Evolutionary conservation across 2,888 invertebrate genomes (phyloP), one percentile per base, ranked within the genome.

Genomic region (Orthonychiurus folsomi): DNA sequence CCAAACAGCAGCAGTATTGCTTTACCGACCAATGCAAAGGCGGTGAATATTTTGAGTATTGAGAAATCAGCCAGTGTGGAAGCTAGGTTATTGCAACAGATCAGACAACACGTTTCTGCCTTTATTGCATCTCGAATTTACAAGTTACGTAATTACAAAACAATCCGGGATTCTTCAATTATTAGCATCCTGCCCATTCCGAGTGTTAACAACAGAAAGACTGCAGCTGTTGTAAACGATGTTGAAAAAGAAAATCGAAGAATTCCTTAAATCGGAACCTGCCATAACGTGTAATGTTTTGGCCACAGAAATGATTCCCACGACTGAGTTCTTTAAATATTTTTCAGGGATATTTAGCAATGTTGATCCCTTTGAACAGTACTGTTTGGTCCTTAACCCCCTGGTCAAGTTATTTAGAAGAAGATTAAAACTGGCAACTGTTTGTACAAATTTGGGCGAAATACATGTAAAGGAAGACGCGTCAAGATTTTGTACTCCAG

Each of bases 121-220:
- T 69, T 63, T 26, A 58, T 68, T 48, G 72, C 72, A 0, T 60
- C 68, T 18, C 58, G 66, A 58, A 64, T 72, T 3, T 68, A 72
- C 26, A 63, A 65, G 61, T 20, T 70, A 20, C 62, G 72, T 18
- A 61, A 62, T 1, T 28, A 53, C 5, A 27, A 37, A 18, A 2
- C 27, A 2, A 62, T 72, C 20, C 65, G 28, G 15, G 72, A 72
- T 61, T 53, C 50, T 9, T 64, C 64, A 1, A 66, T 72, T 15
- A 21, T 66, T 5, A 37, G 37, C 15, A 5, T 9, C 5, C 15
- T 37, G 37, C n/a, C n/a, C n/a, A n/a, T n/a, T n/a, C 37, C 5
- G 37, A 37, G 37, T 15, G 37, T 37, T 37, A 37, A 37, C 5
- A n/a, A n/a, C n/a, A 37, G 5, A 37, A 37, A 37, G 15, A 37